Conservation (phyloP, 2,888 invertebrate species). For the Vannuccia rotundouncinata region DNA sequence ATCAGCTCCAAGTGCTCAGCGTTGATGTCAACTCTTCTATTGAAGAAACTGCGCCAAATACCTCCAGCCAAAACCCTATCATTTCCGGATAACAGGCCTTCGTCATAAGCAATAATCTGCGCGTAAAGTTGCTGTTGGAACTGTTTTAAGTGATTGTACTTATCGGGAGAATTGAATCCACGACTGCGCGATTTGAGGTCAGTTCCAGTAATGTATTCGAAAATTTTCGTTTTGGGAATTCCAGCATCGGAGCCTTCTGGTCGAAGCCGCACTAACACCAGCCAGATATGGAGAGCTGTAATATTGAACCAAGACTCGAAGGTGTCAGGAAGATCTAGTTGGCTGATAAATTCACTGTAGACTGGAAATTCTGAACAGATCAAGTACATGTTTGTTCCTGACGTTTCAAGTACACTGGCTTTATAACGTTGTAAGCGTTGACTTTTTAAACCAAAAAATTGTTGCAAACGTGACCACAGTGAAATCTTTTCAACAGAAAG, state of each 20-base stretch:
- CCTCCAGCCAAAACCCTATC: neutral
- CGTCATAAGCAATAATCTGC: neutral
- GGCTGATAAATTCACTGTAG: neutral
- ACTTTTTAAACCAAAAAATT: neutral
- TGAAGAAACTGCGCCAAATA: neutral
- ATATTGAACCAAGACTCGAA: neutral
- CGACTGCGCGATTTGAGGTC: neutral
- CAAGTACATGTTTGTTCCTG: neutral
- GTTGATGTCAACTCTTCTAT: neutral
- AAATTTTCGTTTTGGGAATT: neutral
- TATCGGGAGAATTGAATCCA: neutral
- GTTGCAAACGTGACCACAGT: neutral
- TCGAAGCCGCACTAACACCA: neutral
- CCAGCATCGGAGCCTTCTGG: neutral
- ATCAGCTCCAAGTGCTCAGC: neutral
- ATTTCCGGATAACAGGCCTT: neutral
- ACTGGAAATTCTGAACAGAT: neutral
- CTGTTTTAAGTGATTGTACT: neutral
- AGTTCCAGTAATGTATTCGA: neutral
- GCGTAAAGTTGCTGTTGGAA: neutral
- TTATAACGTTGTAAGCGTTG: neutral
- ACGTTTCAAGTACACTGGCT: neutral
- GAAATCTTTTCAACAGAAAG: neutral
- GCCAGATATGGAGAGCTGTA: neutral
- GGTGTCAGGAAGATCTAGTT: neutral